Percentiles rank a stretch among this genome's conserved stretches.
These are phyloP conservation scores for Barnardius zonarius DNA, from an alignment of 2,113 vertebrate species.

Conservation along the genomic window DNA sequence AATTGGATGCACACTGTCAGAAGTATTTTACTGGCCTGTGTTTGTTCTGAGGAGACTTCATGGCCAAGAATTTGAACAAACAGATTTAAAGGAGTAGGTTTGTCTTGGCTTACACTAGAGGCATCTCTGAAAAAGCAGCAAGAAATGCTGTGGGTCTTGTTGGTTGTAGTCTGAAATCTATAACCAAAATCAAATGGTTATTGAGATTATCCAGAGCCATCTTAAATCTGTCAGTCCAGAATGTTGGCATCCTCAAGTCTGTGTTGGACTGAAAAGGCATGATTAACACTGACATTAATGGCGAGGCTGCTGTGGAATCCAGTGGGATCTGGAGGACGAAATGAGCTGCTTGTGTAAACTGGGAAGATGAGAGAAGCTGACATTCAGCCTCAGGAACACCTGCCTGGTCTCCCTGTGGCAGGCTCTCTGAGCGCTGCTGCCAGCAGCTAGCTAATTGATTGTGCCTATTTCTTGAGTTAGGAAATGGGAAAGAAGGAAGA, in stretches of 20 bases:
- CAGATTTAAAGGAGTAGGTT: background rate
- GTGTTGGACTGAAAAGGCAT: background rate
- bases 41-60: background rate
- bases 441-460: fast-evolving
- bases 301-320: background rate
- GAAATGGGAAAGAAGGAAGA: background rate
- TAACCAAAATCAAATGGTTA: background rate
- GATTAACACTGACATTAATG: background rate
- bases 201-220: background rate
- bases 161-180: background rate
- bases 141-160: background rate
- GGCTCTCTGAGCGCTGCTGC: background rate
- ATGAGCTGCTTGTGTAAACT: background rate
- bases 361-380: background rate
- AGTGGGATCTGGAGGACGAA: background rate
- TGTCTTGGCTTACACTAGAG: background rate
- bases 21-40: background rate
- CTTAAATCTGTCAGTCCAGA: background rate
- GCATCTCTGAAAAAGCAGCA: background rate
- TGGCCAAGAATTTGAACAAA: background rate
- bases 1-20: background rate
- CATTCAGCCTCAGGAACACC: background rate
- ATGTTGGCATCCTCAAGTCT: background rate
- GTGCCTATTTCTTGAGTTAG: background rate
- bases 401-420: background rate